These are phyloP conservation scores for Cepphus grylle DNA, from an alignment of 2,113 vertebrate species.

Conservation along the genomic window DNA sequence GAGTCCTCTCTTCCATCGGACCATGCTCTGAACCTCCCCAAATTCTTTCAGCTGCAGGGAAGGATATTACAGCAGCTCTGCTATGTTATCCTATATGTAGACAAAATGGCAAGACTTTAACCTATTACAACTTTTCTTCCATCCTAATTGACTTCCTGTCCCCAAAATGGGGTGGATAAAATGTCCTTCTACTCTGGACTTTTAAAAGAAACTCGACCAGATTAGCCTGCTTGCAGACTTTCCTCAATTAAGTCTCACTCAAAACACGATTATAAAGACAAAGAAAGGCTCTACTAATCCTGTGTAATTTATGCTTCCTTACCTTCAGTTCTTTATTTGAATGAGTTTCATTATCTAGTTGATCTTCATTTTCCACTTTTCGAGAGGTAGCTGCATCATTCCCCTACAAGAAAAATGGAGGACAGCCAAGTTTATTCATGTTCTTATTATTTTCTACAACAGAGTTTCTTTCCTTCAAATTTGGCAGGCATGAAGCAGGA, in stretches of 20 bases:
- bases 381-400: slow-evolving; percentile 60
- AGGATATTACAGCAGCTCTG: background rate
- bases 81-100: background rate
- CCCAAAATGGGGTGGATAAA: background rate
- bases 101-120: background rate
- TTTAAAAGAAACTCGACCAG: background rate
- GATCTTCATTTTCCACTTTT: slow-evolving; percentile 48
- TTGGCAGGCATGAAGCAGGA: background rate
- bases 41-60: background rate
- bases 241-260: background rate
- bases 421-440: background rate
- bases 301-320: background rate
- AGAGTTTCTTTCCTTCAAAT: background rate
- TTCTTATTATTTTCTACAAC: background rate
- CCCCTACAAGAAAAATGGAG: slow-evolving; percentile 33
- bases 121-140: background rate
- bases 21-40: background rate
- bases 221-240: background rate
- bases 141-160: background rate
- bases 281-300: background rate
- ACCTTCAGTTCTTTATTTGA: slow-evolving; percentile 37
- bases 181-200: background rate
- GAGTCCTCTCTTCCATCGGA: background rate
- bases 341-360: slow-evolving; percentile 49
- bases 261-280: background rate